Base-by-base conservation (phyloP, 2,888 invertebrate species). In the Hypolimnas misippus region DNA sequence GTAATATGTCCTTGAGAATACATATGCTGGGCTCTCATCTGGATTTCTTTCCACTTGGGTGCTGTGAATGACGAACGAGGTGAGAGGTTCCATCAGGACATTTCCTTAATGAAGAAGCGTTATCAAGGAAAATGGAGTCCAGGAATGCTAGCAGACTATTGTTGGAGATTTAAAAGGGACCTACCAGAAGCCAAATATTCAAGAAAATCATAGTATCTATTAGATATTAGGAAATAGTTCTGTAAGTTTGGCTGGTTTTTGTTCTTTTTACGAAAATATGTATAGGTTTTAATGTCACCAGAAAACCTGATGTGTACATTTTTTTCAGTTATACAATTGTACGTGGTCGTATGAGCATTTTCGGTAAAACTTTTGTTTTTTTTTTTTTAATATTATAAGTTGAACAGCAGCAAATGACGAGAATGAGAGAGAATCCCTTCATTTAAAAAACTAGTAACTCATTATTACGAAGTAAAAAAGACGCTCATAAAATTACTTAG, bases 121-220 rank as follows among this genome's bases (percentile, higher is more conserved):
- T n/a, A n/a, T n/a, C n/a, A n/a, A 52, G 62, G 58, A n/a, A 62
- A 62, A 60, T 57, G 40, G 57, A 59, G 49, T 50, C 53, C 56
- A 59, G 50, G 19, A 42, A 66, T 63, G 58, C 25, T 65, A 57
- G 66, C 57, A 63, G 60, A 63, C 16, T 66, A 66, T 52, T 59
- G 40, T 58, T 60, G 56, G 62, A 60, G 54, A 53, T 57, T 51
- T 55, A 61, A 40, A 60, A 51, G 25, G 35, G 29, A 57, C 52
- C 56, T 57, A 31, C 61, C 50, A 35, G n/a, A 35, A 35, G 61
- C 49, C 8, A 49, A 49, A 21, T 25, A 46, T 46, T n/a, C 17
- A 42, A 3, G 29, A 29, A 33, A 33, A 10, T 10, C 33, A 10
- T 10, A 33, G 33, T 3, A 33, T 33, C 10, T 33, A 10, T 33